These are phyloP conservation scores for Liolophura sinensis DNA, from an alignment of 1,140 invertebrate species.

Conservation along the genomic window DNA sequence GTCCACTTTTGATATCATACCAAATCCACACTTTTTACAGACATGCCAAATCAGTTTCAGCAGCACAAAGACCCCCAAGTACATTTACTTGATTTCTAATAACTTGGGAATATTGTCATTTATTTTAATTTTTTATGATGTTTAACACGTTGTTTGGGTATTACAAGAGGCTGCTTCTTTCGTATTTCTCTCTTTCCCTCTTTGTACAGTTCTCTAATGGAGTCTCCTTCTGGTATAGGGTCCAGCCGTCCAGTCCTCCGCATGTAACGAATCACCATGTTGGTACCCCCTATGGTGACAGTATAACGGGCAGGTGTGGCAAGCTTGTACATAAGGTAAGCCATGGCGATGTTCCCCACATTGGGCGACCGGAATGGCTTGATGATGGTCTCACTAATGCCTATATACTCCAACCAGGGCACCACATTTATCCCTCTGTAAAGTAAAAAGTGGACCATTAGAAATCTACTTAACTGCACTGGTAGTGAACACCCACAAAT, in stretches of 20 bases:
- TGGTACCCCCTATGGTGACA: slow-evolving; percentile 81
- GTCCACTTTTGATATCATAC: too few species aligned
- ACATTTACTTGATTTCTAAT: too few species aligned
- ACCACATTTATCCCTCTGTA: slow-evolving; percentile 86
- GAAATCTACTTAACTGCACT: too few species aligned
- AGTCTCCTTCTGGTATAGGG: slow-evolving; percentile 66
- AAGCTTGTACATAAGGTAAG: slow-evolving; percentile 90
- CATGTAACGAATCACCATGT: slow-evolving; percentile 71
- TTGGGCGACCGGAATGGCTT: slow-evolving; percentile 70
- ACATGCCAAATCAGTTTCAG: too few species aligned
- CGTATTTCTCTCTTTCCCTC: slow-evolving; percentile 64
- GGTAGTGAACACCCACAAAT: too few species aligned
- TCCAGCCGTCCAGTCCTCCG: slow-evolving; percentile 71
- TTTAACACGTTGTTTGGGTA: too few species aligned
- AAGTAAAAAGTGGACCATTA: slow-evolving; percentile 22
- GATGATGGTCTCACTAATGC: slow-evolving; percentile 76
- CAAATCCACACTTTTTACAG: too few species aligned
- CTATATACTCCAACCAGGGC: slow-evolving; percentile 72
- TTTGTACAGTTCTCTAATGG: slow-evolving; percentile 32
- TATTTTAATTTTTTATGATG: too few species aligned
- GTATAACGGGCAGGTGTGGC: slow-evolving; percentile 87
- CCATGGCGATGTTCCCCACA: slow-evolving; percentile 84
- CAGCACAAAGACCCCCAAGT: too few species aligned
- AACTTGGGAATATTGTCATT: too few species aligned
- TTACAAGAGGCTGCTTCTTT: too few species aligned